These are phyloP conservation scores for Zoanthus gigantus DNA, from an alignment of 92 coral and sea anemone species.

Conservation along the genomic window DNA sequence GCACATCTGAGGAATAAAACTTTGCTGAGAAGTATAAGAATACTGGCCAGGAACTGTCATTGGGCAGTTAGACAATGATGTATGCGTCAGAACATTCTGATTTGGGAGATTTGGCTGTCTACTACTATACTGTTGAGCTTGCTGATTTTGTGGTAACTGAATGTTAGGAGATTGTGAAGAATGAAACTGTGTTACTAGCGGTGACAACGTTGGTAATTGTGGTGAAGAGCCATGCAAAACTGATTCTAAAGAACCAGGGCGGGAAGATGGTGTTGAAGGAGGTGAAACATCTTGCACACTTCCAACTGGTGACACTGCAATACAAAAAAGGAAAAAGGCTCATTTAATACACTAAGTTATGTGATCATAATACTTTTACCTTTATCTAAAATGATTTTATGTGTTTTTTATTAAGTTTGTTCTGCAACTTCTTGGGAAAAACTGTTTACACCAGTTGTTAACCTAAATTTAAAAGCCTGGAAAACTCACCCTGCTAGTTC, in stretches of 20 bases:
- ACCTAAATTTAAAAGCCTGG: too few species aligned
- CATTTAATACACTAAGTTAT: background rate
- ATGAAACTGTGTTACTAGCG: constrained; percentile 75
- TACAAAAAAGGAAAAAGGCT: background rate
- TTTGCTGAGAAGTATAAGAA: constrained; percentile 67
- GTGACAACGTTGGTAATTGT: constrained; percentile 79
- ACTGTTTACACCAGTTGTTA: too few species aligned
- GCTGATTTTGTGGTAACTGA: constrained; percentile 48
- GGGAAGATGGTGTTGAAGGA: constrained; percentile 94
- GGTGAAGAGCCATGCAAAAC: constrained; percentile 87
- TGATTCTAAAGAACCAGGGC: constrained; percentile 74
- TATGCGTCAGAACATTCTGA: constrained; percentile 66
- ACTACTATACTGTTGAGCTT: constrained; percentile 62
- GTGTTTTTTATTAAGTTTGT: too few species aligned
- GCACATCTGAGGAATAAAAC: constrained; percentile 61
- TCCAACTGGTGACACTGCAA: constrained; percentile 89
- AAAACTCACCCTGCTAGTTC: too few species aligned
- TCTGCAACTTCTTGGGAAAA: too few species aligned
- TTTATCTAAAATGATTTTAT: background rate
- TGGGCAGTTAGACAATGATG: constrained; percentile 66
- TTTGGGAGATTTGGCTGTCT: constrained; percentile 65
- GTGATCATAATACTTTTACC: background rate
- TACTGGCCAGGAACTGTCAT: constrained; percentile 62
- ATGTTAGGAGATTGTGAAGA: constrained; percentile 80
- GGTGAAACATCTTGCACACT: constrained; percentile 98